Conservation (phyloP, 2,113 vertebrate genomes). For the Andinoacara biseriatus region DNA sequence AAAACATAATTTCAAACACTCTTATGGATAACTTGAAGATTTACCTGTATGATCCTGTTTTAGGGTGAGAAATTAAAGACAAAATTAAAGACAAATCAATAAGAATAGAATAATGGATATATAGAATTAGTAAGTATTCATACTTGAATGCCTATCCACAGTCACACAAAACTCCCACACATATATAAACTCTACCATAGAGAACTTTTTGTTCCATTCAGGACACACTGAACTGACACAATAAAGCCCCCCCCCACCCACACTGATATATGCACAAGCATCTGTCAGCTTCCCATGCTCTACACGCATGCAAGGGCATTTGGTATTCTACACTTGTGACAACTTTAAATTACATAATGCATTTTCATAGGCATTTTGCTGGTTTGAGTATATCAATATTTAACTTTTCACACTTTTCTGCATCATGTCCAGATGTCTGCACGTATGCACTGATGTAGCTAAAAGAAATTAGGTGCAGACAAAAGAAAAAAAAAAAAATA, state of each 20-base stretch:
- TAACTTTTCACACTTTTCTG: background rate
- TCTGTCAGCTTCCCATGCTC: slow-evolving; percentile 9
- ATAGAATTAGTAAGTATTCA: background rate
- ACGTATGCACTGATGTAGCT: background rate
- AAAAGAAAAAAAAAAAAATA: background rate
- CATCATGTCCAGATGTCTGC: background rate
- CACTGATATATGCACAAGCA: background rate
- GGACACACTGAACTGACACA: background rate
- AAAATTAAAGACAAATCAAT: background rate
- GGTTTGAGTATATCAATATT: background rate
- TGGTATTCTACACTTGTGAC: background rate
- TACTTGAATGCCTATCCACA: background rate
- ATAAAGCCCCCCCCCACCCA: background rate
- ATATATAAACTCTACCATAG: background rate
- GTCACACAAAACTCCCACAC: background rate
- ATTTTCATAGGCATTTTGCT: background rate
- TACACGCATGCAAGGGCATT: background rate
- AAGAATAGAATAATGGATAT: background rate
- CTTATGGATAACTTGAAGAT: background rate
- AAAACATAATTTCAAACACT: too few species aligned
- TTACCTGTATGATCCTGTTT: background rate
- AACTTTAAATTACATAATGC: background rate
- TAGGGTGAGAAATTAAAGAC: fast-evolving
- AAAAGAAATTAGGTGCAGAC: background rate
- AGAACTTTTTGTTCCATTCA: slow-evolving; percentile 12